Percentiles rank a stretch among this genome's conserved stretches.
These are phyloP conservation scores for Sinocyclocheilus maitianheensis DNA, from an alignment of 2,113 vertebrate genomes.

Conservation along the genomic window DNA sequence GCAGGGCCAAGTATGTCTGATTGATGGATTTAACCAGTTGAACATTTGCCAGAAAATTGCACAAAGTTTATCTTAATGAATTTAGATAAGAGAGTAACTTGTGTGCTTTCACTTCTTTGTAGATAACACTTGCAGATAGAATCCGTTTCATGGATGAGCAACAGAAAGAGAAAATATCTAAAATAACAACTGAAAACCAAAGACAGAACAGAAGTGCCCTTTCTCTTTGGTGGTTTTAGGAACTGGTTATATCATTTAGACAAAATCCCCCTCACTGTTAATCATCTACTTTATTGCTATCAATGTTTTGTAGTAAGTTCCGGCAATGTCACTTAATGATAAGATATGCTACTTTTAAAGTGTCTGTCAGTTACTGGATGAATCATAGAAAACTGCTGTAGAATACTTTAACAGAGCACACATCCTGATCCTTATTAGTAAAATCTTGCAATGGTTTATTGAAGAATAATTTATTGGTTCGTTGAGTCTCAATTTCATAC, in stretches of 20 bases:
- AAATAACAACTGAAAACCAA: not conserved
- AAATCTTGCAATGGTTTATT: not conserved
- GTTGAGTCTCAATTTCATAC: not conserved
- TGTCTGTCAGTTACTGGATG: not conserved
- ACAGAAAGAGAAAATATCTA: not conserved
- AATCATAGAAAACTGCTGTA: not conserved
- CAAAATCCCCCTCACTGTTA: not conserved
- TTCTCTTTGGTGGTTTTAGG: not conserved
- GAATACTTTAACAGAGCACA: not conserved
- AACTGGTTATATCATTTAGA: not conserved
- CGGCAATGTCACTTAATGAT: not conserved
- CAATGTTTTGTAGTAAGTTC: not conserved
- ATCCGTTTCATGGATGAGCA: not conserved
- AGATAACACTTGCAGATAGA: not conserved
- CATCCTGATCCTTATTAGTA: not conserved
- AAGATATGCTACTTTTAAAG: not conserved
- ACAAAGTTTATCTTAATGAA: constrained; percentile 15
- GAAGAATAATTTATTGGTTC: not conserved
- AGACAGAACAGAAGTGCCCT: not conserved
- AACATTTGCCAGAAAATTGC: constrained; percentile 25
- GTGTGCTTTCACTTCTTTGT: not conserved
- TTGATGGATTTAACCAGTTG: constrained; percentile 3
- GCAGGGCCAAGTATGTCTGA: not conserved
- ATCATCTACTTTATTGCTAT: not conserved
- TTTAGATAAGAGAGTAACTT: not conserved